Evolutionary conservation across 2,797 vertebrate genomes (phyloP), one percentile per base, ranked within the genome.

Genomic region (Sparidentex hasta): DNA sequence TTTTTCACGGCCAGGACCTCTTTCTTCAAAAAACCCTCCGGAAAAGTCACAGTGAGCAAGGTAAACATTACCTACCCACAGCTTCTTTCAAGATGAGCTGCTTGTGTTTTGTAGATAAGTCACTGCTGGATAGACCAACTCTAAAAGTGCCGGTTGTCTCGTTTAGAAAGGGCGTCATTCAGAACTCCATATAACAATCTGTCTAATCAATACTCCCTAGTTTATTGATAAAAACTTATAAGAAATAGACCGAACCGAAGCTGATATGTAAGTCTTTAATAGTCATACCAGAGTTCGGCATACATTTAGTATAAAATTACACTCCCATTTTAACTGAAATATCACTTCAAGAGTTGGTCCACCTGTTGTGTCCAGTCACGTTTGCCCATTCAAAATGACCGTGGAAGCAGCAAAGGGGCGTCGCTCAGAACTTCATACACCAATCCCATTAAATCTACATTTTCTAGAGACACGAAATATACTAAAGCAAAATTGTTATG

Each of bases 1-100:
- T 99, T 98, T 88, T 99, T 99, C 95, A 99, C 98, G 29, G 98
- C 98, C 81, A 96, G 98, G 90, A 99, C 98, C 67, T 99, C 98
- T 63, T 98, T 99, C 85, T 98, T 98, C 94, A 96, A 95, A 88
- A 97, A 96, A 68, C 96, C 96, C 16, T 92, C 88, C 25, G 95
- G 95, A 25, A 98, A 96, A 94, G 92, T 92, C 72, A 73, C 90
- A 44, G 92, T 90, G 52, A 83, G 44, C 71, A 95, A 96, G 95
- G 95, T 96, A 89, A 85, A 57, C 13, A 18, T 1, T 0, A 18
- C 5, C n/a, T 6, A 20, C 14, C 2, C 1, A 0, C 4, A 2
- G 0, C 21, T 23, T 12, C 7, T 38, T 6, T 25, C 23, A 5
- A 1, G 1, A 27, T 2, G 5, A 23, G 14, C 11, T 44, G 74